These are phyloP conservation scores for Meganola albula DNA, from an alignment of 2,888 invertebrate genomes.

Conservation along the genomic window DNA sequence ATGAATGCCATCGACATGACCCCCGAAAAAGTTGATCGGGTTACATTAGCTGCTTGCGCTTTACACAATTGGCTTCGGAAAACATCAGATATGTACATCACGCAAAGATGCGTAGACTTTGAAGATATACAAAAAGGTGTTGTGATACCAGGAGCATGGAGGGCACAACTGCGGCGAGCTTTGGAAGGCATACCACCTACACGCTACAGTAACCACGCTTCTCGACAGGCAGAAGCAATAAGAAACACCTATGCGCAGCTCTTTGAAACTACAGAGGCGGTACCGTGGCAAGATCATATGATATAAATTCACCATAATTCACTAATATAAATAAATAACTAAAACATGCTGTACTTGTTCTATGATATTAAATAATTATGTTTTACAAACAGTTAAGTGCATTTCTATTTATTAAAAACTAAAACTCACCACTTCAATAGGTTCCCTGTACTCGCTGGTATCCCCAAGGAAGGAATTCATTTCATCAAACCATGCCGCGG, in stretches of 20 bases:
- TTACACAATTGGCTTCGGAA: conserved; percentile 13
- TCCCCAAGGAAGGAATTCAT: conserved; percentile 2
- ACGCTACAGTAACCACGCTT: conserved; percentile 11
- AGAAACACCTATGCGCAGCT: conserved; percentile 16
- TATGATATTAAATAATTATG: too few species aligned
- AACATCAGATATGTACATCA: conserved; percentile 5
- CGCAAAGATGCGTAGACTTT: conserved; percentile 6
- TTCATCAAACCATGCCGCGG: conserved; percentile 6
- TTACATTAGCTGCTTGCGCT: conserved; percentile 10
- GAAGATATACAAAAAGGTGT: conserved; percentile 7
- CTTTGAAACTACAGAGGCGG: not conserved
- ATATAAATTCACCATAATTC: not conserved
- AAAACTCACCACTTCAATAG: too few species aligned
- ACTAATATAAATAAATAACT: too few species aligned
- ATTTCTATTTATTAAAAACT: too few species aligned
- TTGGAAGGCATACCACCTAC: conserved; percentile 4
- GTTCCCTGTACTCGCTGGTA: conserved; percentile 1
- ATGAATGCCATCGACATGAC: conserved; percentile 11
- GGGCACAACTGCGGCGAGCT: not conserved
- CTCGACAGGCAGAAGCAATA: conserved; percentile 7
- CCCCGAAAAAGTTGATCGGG: conserved; percentile 10
- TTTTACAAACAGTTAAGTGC: too few species aligned
- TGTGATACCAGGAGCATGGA: conserved; percentile 9
- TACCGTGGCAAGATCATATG: not conserved
- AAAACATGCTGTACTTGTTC: too few species aligned